phyloP scores from a whole-genome alignment of 2,888 invertebrate species.

The Epinotia ramella region DNA sequence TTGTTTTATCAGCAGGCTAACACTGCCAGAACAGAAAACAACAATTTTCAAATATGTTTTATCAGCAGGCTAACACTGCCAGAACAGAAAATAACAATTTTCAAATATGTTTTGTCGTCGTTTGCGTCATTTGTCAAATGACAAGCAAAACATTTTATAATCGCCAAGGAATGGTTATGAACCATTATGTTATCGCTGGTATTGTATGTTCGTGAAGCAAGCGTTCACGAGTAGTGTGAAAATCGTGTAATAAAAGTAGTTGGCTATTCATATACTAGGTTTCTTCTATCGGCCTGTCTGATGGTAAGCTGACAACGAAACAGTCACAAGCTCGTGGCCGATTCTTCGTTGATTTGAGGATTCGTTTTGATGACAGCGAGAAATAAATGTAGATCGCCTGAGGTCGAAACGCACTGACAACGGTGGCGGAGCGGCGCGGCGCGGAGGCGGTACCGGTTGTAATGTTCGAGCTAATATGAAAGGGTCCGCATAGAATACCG shows the following conservation, averaged over 20 bases:
- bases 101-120: neutral
- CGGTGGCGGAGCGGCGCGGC: no score
- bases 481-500: no score
- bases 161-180: neutral
- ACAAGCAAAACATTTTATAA: neutral
- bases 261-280: neutral
- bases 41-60: neutral
- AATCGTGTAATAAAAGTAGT: neutral
- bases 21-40: neutral
- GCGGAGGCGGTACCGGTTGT: no score
- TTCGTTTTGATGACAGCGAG: no score
- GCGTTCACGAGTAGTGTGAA: neutral
- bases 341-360: no score
- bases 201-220: conserved; percentile 7
- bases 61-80: neutral
- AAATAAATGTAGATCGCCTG: no score
- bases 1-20: neutral
- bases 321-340: no score
- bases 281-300: neutral
- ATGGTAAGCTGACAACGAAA: no score
- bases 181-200: conserved; percentile 10
- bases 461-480: no score
- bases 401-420: no score
- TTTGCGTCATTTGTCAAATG: neutral
- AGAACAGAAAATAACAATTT: neutral